Percentiles rank a stretch among this genome's conserved stretches.
Conservation (phyloP, 2,797 vertebrate species). For the Podargus strigoides region DNA sequence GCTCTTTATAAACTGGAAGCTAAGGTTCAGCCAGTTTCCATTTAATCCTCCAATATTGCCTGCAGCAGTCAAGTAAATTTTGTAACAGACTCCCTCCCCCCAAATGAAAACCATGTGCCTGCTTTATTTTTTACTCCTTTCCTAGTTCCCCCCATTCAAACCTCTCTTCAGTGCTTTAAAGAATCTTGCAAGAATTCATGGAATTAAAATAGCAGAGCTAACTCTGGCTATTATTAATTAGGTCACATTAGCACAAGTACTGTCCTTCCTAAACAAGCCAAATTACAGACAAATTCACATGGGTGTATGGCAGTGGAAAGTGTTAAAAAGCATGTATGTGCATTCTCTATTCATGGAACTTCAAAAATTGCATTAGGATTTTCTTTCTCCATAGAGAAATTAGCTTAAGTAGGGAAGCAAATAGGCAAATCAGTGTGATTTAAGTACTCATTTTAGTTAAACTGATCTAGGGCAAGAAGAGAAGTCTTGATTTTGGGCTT, state of each 20-base stretch:
- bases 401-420: not conserved
- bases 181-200: constrained; percentile 16
- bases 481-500: not conserved
- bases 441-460: not conserved
- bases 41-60: constrained; percentile 69
- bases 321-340: not conserved
- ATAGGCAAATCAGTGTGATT: not conserved
- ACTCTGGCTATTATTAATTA: constrained; percentile 30
- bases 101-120: constrained; percentile 75
- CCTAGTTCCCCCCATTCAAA: not conserved
- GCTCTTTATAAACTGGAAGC: constrained; percentile 59
- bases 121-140: constrained; percentile 36
- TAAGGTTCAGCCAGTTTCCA: constrained; percentile 66
- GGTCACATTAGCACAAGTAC: constrained; percentile 21
- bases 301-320: not conserved
- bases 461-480: not conserved
- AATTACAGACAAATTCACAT: not conserved
- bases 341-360: not conserved
- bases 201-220: constrained; percentile 2
- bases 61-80: constrained; percentile 65
- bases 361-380: not conserved
- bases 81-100: constrained; percentile 17
- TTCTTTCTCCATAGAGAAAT: not conserved
- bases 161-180: constrained; percentile 43
- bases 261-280: constrained; percentile 15